phyloP scores from a whole-genome alignment of 2,888 invertebrate genomes.

The Rhodophaea formosa region DNA sequence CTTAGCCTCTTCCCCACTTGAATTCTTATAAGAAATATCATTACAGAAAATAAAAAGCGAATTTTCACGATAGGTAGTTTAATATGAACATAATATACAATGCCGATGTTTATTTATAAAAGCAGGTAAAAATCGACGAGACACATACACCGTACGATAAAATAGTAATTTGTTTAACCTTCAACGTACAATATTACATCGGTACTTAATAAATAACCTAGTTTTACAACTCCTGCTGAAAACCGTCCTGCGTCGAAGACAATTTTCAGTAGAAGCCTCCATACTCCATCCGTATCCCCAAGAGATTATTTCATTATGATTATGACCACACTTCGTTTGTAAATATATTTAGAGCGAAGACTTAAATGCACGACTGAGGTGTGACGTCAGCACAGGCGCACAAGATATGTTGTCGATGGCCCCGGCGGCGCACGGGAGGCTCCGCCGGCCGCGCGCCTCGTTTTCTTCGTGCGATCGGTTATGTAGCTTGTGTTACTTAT shows the following conservation, averaged over 20 bases:
- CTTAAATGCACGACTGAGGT: conserved; percentile 14
- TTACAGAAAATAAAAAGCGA: conserved; percentile 36
- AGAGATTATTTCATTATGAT: conserved; percentile 11
- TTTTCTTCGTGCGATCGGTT: not conserved
- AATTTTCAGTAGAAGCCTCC: not conserved
- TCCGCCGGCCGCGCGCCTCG: too few relatives aligned
- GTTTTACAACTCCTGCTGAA: conserved; percentile 26
- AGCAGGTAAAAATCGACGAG: conserved; percentile 74
- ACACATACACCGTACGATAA: conserved; percentile 68
- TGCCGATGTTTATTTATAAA: conserved; percentile 77
- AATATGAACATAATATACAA: conserved; percentile 80
- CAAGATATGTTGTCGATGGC: not conserved
- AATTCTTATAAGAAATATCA: too few relatives aligned
- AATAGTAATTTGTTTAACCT: conserved; percentile 52
- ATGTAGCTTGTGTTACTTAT: not conserved
- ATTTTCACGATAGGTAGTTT: conserved; percentile 61
- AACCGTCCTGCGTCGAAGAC: not conserved
- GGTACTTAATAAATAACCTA: conserved; percentile 47
- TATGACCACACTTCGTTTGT: conserved; percentile 9
- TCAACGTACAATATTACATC: conserved; percentile 46
- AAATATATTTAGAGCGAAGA: conserved; percentile 9
- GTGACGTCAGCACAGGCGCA: conserved; percentile 7
- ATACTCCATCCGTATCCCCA: conserved; percentile 2
- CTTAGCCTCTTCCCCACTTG: too few relatives aligned
- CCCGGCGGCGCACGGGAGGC: too few relatives aligned